Conservation (phyloP, 2,797 vertebrate genomes). For the Micropoecilia bifurca region DNA sequence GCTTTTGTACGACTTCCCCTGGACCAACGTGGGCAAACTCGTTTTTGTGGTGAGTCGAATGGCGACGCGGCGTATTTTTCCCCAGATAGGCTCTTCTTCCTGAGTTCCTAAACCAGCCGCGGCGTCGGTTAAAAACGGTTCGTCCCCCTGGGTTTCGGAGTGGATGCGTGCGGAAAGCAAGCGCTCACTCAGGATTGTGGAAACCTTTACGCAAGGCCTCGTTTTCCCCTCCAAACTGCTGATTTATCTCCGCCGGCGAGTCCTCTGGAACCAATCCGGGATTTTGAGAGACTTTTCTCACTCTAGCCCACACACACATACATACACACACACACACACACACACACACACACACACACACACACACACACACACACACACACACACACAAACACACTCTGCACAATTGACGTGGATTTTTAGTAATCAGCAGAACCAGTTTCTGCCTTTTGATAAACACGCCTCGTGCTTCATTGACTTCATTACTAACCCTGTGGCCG, state of each 20-base stretch:
- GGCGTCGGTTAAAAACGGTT: constrained; percentile 29
- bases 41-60: constrained; percentile 94
- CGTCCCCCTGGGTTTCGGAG: constrained; percentile 11
- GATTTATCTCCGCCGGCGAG: constrained; percentile 61
- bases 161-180: constrained; percentile 30
- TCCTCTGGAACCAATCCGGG: constrained; percentile 74
- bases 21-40: constrained; percentile 98
- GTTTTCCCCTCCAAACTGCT: constrained; percentile 37
- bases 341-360: constrained; percentile 15
- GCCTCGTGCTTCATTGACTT: constrained; percentile 19
- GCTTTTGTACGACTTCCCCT: constrained; percentile 96
- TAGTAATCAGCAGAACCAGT: constrained; percentile 29
- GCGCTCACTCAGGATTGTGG: constrained; percentile 44
- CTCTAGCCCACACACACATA: constrained; percentile 19
- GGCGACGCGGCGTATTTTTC: constrained; percentile 1
- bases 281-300: constrained; percentile 55
- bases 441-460: constrained; percentile 13
- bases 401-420: constrained; percentile 15
- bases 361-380: constrained; percentile 28
- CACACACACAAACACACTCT: constrained; percentile 15
- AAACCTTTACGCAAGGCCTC: constrained; percentile 53
- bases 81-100: not conserved
- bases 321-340: not conserved
- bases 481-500: constrained; percentile 22
- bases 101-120: not conserved